Conservation (phyloP, 2,113 vertebrate species). For the Todiramphus chloris region DNA sequence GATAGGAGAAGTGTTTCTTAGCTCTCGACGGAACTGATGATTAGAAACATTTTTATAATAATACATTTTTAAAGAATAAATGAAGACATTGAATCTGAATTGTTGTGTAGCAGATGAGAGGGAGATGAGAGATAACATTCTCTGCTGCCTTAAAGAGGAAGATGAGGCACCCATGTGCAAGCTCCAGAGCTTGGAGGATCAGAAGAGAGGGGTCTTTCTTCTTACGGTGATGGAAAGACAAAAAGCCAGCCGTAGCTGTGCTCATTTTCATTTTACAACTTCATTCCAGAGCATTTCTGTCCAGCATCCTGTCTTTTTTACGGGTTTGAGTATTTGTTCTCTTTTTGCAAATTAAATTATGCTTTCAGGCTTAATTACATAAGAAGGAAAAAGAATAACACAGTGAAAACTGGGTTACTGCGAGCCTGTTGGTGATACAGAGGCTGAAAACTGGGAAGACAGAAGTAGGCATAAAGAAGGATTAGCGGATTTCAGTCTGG, state of each 20-base stretch:
- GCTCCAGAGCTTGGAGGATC: not conserved
- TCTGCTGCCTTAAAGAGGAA: not conserved
- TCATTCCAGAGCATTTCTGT: not conserved
- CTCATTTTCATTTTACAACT: not conserved
- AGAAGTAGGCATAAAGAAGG: not conserved
- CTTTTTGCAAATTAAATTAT: not conserved
- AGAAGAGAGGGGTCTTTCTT: not conserved
- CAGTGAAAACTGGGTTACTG: not conserved
- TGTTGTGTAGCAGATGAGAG: not conserved
- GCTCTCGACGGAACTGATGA: not conserved
- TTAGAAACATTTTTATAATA: not conserved
- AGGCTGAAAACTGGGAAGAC: not conserved
- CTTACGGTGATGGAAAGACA: fast-evolving
- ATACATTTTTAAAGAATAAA: not conserved
- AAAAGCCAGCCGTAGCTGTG: not conserved
- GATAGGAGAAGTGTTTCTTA: not conserved
- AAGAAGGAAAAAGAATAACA: not conserved
- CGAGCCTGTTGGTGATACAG: not conserved
- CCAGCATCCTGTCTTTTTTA: not conserved
- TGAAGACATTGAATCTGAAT: not conserved
- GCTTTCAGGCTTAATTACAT: not conserved
- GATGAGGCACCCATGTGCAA: not conserved
- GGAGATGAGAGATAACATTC: not conserved
- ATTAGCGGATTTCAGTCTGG: not conserved
- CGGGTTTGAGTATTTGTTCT: not conserved